These are phyloP conservation scores for Tetrax tetrax DNA, from an alignment of 2,113 vertebrate species.

Conservation along the genomic window DNA sequence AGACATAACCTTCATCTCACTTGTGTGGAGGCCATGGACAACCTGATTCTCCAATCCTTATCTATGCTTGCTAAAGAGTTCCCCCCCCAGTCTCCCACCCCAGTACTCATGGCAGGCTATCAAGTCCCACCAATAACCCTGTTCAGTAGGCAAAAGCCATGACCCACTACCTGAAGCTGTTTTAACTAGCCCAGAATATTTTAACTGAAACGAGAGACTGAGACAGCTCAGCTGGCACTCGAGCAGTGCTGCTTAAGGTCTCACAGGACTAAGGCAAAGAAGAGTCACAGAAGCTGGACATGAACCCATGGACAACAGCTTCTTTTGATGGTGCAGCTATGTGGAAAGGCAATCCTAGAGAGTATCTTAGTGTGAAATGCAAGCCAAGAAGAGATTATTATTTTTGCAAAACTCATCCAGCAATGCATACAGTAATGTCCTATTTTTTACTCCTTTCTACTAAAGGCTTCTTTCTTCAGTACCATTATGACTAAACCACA, in stretches of 20 bases:
- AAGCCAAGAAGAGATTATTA: not conserved
- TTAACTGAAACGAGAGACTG: not conserved
- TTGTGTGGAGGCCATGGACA: not conserved
- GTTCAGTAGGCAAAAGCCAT: not conserved
- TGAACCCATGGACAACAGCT: not conserved
- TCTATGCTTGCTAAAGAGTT: not conserved
- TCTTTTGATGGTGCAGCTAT: not conserved
- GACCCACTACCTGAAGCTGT: not conserved
- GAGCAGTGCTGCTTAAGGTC: not conserved
- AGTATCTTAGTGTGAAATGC: not conserved
- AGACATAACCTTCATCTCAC: not conserved
- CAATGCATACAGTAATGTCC: not conserved
- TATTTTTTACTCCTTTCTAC: not conserved
- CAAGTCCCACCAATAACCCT: not conserved
- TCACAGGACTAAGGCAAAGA: not conserved
- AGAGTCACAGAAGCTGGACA: not conserved
- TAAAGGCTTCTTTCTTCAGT: slow-evolving; percentile 5
- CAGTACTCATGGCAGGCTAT: not conserved
- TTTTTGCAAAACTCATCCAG: not conserved
- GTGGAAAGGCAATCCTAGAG: not conserved
- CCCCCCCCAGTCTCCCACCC: rapidly evolving
- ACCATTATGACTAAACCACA: not conserved
- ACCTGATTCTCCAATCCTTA: not conserved
- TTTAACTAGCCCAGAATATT: not conserved
- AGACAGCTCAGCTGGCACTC: not conserved